A percentile compares a stretch with the other conserved stretches of the same genome.
Evolutionary conservation across 1,140 invertebrate genomes (phyloP).

Genomic region (Plutomurus gul): DNA sequence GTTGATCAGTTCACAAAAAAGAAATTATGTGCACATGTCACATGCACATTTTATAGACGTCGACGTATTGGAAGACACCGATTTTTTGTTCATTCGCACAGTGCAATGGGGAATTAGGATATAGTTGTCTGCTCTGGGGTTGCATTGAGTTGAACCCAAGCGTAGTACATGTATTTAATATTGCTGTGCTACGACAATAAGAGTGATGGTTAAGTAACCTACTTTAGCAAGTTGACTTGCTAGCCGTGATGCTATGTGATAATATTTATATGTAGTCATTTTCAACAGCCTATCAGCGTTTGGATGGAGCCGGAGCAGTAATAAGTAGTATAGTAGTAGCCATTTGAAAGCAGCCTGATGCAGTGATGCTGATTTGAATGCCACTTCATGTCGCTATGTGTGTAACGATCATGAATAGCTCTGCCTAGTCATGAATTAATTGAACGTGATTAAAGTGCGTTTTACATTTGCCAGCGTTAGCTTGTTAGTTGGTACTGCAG

Average conservation of each 20-base stretch:
- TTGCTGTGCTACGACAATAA: too few species aligned
- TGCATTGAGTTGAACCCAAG: neutral
- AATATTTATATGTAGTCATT: neutral
- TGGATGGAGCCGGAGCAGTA: too few species aligned
- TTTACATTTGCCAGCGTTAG: constrained; percentile 8
- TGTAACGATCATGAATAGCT: too few species aligned
- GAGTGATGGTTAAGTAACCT: constrained; percentile 14
- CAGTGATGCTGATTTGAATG: too few species aligned
- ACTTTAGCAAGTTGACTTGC: neutral
- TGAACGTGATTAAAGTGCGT: constrained; percentile 8
- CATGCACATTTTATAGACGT: neutral
- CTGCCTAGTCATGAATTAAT: constrained; percentile 4
- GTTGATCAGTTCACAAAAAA: too few species aligned
- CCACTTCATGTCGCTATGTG: too few species aligned
- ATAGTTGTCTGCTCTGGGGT: too few species aligned
- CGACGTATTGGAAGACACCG: neutral
- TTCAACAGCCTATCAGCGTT: too few species aligned
- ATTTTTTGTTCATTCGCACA: neutral
- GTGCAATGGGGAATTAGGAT: neutral
- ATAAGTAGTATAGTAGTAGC: too few species aligned
- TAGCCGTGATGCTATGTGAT: neutral
- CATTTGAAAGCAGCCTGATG: too few species aligned
- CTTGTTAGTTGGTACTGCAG: too few species aligned
- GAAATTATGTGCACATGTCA: neutral
- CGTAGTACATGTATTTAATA: too few species aligned